Evolutionary conservation across 37 sponge, comb jelly and placozoan species (phyloP).

Genomic region (Beroe forskalii): DNA sequence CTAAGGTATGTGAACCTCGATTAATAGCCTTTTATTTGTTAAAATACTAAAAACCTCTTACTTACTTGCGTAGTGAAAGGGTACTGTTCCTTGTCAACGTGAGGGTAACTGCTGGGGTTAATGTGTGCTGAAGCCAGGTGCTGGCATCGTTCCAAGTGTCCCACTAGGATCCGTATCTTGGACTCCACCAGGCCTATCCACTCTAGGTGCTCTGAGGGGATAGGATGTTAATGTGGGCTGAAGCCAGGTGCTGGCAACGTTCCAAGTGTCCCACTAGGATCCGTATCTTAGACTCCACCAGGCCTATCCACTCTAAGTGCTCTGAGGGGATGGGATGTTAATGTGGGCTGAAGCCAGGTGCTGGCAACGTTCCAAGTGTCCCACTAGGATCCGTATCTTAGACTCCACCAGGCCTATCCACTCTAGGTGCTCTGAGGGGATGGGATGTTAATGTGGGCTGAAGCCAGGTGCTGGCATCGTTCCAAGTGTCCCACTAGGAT

Average conservation of each 20-base stretch:
- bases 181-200: conserved; percentile 96
- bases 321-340: conserved; percentile 68
- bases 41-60: no score
- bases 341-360: conserved; percentile 85
- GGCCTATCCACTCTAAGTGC: conserved; percentile 74
- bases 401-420: conserved; percentile 96
- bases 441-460: conserved; percentile 93
- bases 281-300: conserved; percentile 96
- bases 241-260: conserved; percentile 72
- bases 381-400: conserved; percentile 85
- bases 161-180: conserved; percentile 85
- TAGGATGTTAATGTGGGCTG: conserved; percentile 93
- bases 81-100: conserved; percentile 27
- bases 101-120: conserved; percentile 70
- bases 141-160: conserved; percentile 79
- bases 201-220: conserved; percentile 40
- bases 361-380: conserved; percentile 79
- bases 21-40: no score
- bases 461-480: conserved; percentile 72
- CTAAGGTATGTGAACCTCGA: no score
- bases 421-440: conserved; percentile 40
- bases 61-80: conserved; percentile 16
- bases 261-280: conserved; percentile 87
- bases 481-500: conserved; percentile 87
- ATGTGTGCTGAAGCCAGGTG: conserved; percentile 85